Base-by-base conservation (phyloP, 1,140 invertebrate genomes). In the Arion vulgaris region DNA sequence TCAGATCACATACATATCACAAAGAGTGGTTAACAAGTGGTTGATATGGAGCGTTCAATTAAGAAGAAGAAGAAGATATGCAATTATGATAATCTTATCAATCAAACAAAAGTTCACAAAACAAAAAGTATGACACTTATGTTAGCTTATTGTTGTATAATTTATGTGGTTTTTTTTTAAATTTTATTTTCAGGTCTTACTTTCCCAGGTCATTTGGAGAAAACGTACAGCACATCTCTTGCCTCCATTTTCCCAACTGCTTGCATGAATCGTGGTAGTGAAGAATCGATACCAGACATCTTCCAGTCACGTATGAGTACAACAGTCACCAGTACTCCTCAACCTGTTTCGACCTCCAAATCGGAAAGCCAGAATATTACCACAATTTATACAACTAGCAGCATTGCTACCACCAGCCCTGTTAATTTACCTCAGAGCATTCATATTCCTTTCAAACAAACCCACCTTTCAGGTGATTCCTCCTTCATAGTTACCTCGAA, bases 261-360 rank as follows among this genome's bases (percentile, higher is more conserved):
- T 13, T 88, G 86, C 57, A 89, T 89, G 90, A 88, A 87, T 81
- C 83, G 90, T 36, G 86, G 87, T 68, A 91, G 89, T 80, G 84
- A 87, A 19, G 88, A 86, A 19, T 90, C 90, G 19, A 74, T 91
- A 32, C 89, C 89, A 36, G 90, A 91, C 38, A 86, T 86, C 66
- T 32, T 5, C 17, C 26, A 71, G 17, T 11, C 68, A 1, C 38
- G 15, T 23, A 13, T 9, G 32, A 32, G 34, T 1, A 13, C n/a
- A 32, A 19, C 74, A 49, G 26, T 53, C 4, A 51, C 45, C 62
- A 71, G 28, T 26, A 5, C 57, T 7, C 32, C 34, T 9, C 39
- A 28, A 9, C 39, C 77, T 1, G 32, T n/a, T 32, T n/a, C n/a
- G n/a, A n/a, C n/a, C 36, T 38, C 17, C 32, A 79, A 28, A 13